Evolutionary conservation across 2,797 vertebrate species (phyloP), one percentile per base, ranked within the genome.

Genomic region (Anableps anableps): DNA sequence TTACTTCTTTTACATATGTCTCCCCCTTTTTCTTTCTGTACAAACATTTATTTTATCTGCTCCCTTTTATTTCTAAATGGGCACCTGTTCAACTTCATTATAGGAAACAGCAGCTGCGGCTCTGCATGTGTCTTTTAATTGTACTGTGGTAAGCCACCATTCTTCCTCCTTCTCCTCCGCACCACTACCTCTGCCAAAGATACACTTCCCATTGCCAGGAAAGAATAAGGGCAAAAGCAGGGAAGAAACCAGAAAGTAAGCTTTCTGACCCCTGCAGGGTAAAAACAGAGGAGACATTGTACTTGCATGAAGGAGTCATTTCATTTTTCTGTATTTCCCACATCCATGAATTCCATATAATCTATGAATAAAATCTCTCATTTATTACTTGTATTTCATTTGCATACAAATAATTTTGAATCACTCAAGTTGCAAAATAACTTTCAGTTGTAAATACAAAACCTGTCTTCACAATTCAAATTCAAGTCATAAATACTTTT

Each of bases 251-350:
- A 50, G 77, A 81, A 83, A 85, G 89, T 83, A 92, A 86, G 89
- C 89, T 89, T 89, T 91, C 76, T 84, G 85, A 88, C 77, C 79
- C 77, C 88, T 78, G 76, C 53, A 43, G 55, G 0, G 77, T 80
- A 73, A 82, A 92, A 89, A 94, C 88, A 93, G 91, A 92, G 84
- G 90, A 75, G 75, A 88, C 89, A 86, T 92, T 92, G 92, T 93
- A 72, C 78, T 83, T 50, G 0, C 71, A 75, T 23, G 50, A 41
- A 60, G 79, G 88, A 66, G 60, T 60, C 60, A 55, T 77, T 75
- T 51, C 26, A 38, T 70, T 64, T 31, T 6, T 4, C 8, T 55
- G 38, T 64, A 47, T 60, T 72, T 47, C 34, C 73, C 51, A 7
- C 48, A 29, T 51, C 66, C 29, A 47, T 55, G 11, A 3, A 75